Evolutionary conservation across 2,797 vertebrate genomes (phyloP).

Genomic region (Botia almorhae): DNA sequence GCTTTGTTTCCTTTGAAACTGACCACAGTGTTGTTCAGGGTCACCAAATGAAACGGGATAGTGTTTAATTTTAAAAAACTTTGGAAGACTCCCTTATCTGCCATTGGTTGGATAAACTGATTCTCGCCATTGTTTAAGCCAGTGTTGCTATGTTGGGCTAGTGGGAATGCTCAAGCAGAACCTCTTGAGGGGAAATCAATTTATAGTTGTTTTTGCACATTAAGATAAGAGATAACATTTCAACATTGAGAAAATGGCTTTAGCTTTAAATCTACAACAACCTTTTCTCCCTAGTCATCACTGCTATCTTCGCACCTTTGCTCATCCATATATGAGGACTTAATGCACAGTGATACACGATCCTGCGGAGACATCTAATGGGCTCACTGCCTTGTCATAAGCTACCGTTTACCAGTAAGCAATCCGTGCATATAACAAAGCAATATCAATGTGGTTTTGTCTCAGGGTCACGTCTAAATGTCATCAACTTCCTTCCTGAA

Average conservation of each 20-base stretch:
- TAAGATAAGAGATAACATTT: no score
- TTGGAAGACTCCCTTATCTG: neutral
- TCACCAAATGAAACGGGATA: neutral
- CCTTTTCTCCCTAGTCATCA: neutral
- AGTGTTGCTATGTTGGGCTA: no score
- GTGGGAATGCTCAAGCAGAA: no score
- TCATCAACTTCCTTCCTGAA: constrained; percentile 64
- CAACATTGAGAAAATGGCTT: no score
- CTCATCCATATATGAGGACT: neutral
- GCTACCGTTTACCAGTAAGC: neutral
- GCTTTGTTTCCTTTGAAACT: neutral
- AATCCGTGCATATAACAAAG: neutral
- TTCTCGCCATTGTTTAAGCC: no score
- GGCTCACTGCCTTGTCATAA: no score
- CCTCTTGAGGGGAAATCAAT: no score
- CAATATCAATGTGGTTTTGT: constrained; percentile 39
- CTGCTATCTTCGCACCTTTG: neutral
- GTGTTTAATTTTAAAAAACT: neutral
- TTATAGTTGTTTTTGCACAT: no score
- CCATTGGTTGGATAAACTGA: neutral
- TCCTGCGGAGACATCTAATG: no score
- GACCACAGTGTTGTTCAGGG: neutral
- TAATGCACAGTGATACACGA: no score
- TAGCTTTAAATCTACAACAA: no score
- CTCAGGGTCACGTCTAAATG: constrained; percentile 28